Evolutionary conservation across 2,888 invertebrate genomes (phyloP), one percentile per base, ranked within the genome.

Genomic region (Brenthis hecate): DNA sequence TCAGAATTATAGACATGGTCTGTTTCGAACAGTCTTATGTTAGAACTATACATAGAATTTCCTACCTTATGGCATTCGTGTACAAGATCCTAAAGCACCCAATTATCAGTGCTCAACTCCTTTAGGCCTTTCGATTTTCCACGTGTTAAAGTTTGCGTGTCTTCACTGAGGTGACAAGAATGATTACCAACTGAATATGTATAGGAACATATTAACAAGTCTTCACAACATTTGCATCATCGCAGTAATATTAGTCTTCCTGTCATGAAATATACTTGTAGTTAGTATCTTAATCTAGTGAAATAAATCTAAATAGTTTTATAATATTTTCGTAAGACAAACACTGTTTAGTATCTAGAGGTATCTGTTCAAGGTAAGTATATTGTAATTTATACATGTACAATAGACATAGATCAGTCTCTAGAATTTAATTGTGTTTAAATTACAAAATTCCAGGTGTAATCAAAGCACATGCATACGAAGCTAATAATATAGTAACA

Each of bases 131-230:
- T 73, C 68, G 72, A 68, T 71, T 69, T 66, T 70, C 68, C 63
- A 50, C 65, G 54, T 55, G 65, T 68, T 72, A 66, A 79, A 68
- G 66, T 70, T 72, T 58, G 73, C 70, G 65, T 73, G 74, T 82
- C 81, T 84, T 79, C 74, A 68, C 75, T 75, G 80, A 88, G 87
- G 88, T 89, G 87, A 88, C 88, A 86, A 83, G 84, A 86, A 87
- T 89, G 84, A 91, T 91, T 89, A 88, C 83, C 78, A 56, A 68
- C 69, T 69, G 80, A 81, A 77, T 81, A 75, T 81, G 78, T 86
- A 83, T 84, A 81, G 81, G 79, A 89, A 89, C 81, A 91, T 89
- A 87, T 85, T 89, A 89, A 90, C 89, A 90, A 88, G 87, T 87
- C 85, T 81, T 88, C 85, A 86, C 81, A 84, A 87, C 85, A 89